A percentile compares a stretch with the other conserved stretches of the same genome.
These are phyloP conservation scores for Barypeithes pellucidus DNA, from an alignment of 2,888 invertebrate species.

Conservation along the genomic window DNA sequence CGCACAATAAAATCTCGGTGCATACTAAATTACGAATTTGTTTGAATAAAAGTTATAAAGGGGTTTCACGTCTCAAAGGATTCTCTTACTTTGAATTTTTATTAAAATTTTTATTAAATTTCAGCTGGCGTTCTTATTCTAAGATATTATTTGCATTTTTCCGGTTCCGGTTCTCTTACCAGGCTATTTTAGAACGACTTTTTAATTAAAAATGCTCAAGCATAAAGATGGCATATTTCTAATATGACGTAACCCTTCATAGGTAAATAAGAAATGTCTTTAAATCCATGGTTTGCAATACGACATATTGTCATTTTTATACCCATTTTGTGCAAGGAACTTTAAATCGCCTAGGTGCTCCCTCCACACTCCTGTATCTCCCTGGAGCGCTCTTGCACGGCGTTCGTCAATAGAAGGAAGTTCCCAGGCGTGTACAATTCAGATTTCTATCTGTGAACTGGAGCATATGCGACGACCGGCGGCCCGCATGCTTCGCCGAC, in stretches of 20 bases:
- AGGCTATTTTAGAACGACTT: too few relatives aligned
- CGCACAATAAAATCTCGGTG: constrained; percentile 16
- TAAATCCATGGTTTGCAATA: too few relatives aligned
- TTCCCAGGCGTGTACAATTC: constrained; percentile 51
- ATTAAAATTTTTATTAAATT: constrained; percentile 18
- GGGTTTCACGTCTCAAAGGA: constrained; percentile 1
- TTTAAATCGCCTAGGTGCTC: not conserved
- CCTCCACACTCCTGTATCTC: not conserved
- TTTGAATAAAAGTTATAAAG: constrained; percentile 16
- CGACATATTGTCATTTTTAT: too few relatives aligned
- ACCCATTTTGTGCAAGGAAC: too few relatives aligned
- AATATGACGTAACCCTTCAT: too few relatives aligned
- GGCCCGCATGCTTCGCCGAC: constrained; percentile 17
- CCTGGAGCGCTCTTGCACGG: not conserved
- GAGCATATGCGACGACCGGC: constrained; percentile 56
- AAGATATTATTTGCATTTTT: not conserved
- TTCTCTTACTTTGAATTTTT: constrained; percentile 3
- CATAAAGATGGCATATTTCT: too few relatives aligned
- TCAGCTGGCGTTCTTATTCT: not conserved
- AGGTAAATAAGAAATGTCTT: too few relatives aligned
- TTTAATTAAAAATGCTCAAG: too few relatives aligned
- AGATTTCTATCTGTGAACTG: constrained; percentile 58
- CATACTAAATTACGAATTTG: constrained; percentile 17
- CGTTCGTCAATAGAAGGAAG: constrained; percentile 61
- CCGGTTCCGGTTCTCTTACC: not conserved